Conservation (phyloP, 2,888 invertebrate genomes). For the Hyposoter didymator region DNA sequence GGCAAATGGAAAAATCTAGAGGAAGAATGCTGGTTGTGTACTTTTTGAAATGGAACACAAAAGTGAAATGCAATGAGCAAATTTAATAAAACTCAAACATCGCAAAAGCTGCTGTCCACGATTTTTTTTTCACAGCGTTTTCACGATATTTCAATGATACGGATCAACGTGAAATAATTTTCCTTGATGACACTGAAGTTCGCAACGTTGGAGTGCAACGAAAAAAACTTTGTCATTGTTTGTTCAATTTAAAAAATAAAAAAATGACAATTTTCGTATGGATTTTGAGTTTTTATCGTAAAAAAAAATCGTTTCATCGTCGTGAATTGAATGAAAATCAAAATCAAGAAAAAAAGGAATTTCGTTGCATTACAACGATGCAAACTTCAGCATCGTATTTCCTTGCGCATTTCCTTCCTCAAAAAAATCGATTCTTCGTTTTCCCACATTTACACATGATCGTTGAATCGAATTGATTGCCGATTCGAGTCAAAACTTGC, state of each 20-base stretch:
- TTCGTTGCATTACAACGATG: too few species aligned
- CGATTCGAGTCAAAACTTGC: slow-evolving; percentile 39
- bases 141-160: neutral
- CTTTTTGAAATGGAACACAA: neutral
- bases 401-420: neutral
- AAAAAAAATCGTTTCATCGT: too few species aligned
- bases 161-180: too few species aligned
- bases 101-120: neutral
- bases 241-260: too few species aligned
- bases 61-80: neutral
- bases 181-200: too few species aligned
- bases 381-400: too few species aligned
- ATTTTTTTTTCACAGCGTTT: neutral
- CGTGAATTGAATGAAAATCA: too few species aligned
- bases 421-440: neutral
- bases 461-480: neutral
- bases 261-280: too few species aligned
- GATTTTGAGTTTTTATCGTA: too few species aligned
- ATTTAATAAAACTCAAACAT: neutral
- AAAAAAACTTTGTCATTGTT: too few species aligned
- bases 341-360: too few species aligned
- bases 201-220: too few species aligned
- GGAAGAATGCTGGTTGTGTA: neutral
- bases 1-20: neutral
- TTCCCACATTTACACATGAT: neutral